Evolutionary conservation across 2,888 invertebrate species (phyloP).

Genomic region (Tortricodes alternella): DNA sequence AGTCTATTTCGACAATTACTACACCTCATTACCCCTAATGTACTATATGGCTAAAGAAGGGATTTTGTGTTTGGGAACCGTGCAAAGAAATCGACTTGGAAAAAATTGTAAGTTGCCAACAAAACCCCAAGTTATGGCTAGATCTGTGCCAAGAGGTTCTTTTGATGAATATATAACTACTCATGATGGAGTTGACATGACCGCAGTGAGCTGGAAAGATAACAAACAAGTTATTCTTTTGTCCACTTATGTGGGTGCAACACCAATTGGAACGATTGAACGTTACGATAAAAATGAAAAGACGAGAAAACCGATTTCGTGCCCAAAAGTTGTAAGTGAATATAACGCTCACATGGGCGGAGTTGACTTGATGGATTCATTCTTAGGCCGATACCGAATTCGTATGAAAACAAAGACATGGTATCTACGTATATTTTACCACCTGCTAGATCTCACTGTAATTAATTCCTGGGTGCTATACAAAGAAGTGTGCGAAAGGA

Average conservation of each 20-base stretch:
- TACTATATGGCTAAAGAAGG: neutral
- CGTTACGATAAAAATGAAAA: neutral
- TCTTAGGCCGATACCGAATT: slow-evolving; percentile 39
- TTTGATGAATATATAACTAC: neutral
- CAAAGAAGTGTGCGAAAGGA: neutral
- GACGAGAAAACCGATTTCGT: neutral
- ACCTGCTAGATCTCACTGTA: slow-evolving; percentile 37
- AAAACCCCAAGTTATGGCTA: no score
- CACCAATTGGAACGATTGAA: neutral
- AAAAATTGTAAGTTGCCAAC: neutral
- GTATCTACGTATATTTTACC: slow-evolving; percentile 42
- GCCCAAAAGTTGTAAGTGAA: neutral
- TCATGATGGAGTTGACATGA: neutral
- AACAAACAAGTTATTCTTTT: neutral
- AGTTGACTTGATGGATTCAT: slow-evolving; percentile 33
- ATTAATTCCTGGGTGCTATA: slow-evolving; percentile 39
- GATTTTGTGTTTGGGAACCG: neutral
- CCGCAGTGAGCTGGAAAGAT: neutral
- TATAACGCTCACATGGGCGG: slow-evolving; percentile 34
- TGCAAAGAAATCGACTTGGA: neutral
- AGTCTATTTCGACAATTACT: neutral
- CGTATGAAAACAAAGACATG: slow-evolving; percentile 40
- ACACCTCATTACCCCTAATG: neutral
- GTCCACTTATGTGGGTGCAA: slow-evolving; percentile 29
- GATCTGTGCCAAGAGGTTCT: neutral